Conservation (phyloP, 2,888 invertebrate species). For the Icerya purchasi region DNA sequence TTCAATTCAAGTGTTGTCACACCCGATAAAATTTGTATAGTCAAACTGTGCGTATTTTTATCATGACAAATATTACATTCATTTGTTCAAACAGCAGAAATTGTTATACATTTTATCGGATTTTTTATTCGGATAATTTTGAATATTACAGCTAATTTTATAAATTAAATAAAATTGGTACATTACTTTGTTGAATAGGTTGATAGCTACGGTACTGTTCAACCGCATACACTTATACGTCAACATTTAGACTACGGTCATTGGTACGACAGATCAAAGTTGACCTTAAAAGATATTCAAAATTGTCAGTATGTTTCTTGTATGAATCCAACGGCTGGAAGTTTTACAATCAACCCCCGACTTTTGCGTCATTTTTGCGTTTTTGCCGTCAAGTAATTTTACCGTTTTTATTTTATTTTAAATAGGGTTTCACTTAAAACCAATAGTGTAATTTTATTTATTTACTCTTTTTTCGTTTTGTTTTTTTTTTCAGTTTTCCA, state of each 20-base stretch:
- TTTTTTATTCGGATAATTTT: background rate
- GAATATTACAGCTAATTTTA: background rate
- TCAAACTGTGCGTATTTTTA: no score
- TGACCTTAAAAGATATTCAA: slow-evolving; percentile 80
- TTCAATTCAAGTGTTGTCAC: no score
- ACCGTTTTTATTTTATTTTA: background rate
- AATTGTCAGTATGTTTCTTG: slow-evolving; percentile 92
- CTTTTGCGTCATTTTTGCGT: slow-evolving; percentile 78
- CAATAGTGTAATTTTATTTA: background rate
- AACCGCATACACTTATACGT: slow-evolving; percentile 83
- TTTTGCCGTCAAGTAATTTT: slow-evolving; percentile 45
- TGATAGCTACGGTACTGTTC: slow-evolving; percentile 77
- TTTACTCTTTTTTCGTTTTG: no score
- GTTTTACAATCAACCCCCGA: slow-evolving; percentile 87
- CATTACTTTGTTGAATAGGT: slow-evolving; percentile 25
- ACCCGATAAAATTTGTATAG: no score
- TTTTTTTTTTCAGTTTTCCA: slow-evolving; percentile 34
- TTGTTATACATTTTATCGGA: background rate
- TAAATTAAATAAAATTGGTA: background rate
- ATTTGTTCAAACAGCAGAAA: background rate
- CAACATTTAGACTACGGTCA: slow-evolving; percentile 91
- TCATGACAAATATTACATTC: no score
- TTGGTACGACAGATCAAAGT: slow-evolving; percentile 79
- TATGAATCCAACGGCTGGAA: slow-evolving; percentile 96
- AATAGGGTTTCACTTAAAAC: background rate